Conservation (phyloP, 2,797 vertebrate species). For the Rhinatrema bivittatum region DNA sequence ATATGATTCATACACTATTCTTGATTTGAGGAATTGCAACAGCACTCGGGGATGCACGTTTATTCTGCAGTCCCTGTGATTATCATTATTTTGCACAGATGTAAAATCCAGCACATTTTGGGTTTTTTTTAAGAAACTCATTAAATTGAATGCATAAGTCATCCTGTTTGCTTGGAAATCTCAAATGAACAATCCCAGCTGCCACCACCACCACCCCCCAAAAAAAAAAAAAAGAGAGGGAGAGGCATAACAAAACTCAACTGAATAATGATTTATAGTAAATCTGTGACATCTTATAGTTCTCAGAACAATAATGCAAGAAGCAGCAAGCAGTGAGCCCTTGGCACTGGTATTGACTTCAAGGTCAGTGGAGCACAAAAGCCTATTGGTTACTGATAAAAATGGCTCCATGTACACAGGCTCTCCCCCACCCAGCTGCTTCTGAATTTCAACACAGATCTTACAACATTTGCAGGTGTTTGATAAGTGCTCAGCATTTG, state of each 20-base stretch:
- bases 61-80: too few relatives aligned
- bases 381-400: slow-evolving; percentile 27
- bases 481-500: slow-evolving; percentile 2
- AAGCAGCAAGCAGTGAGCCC: slow-evolving; percentile 16
- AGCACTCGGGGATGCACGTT: too few relatives aligned
- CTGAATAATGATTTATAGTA: slow-evolving; percentile 27
- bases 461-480: slow-evolving; percentile 21
- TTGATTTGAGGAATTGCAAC: too few relatives aligned
- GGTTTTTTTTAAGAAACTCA: too few relatives aligned
- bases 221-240: background rate
- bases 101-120: too few relatives aligned
- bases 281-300: slow-evolving; percentile 26
- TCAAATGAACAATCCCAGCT: slow-evolving; percentile 5
- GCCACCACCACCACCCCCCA: too few relatives aligned
- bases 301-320: slow-evolving; percentile 28
- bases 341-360: slow-evolving; percentile 23
- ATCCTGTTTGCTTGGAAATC: slow-evolving; percentile 2
- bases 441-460: slow-evolving; percentile 18
- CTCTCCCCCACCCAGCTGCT: slow-evolving; percentile 31
- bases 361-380: slow-evolving; percentile 30
- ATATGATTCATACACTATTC: too few relatives aligned
- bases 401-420: background rate
- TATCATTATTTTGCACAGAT: too few relatives aligned
- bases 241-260: slow-evolving; percentile 12
- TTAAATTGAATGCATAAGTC: too few relatives aligned